Evolutionary conservation across 2,888 invertebrate genomes (phyloP).

Genomic region (Stenichneumon culpator): DNA sequence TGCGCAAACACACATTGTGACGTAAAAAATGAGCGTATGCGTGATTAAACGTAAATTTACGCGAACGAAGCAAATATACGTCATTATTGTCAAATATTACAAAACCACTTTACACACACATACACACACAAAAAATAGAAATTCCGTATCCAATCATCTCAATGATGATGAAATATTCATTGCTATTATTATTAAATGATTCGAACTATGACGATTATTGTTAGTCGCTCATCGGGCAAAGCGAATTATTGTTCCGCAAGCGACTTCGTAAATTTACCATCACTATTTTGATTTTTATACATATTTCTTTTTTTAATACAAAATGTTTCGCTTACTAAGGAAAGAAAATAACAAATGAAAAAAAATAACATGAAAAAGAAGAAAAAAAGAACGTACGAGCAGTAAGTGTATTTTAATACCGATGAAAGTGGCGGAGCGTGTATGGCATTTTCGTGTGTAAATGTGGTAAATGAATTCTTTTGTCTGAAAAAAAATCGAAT

Average conservation of each 20-base stretch:
- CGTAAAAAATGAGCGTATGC: slow-evolving; percentile 35
- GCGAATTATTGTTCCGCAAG: slow-evolving; percentile 14
- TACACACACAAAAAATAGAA: background rate
- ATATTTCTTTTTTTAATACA: slow-evolving; percentile 42
- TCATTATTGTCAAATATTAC: slow-evolving; percentile 36
- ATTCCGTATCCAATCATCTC: slow-evolving; percentile 6
- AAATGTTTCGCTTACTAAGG: slow-evolving; percentile 51
- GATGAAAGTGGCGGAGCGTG: slow-evolving; percentile 31
- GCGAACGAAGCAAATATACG: slow-evolving; percentile 30
- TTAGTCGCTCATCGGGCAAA: slow-evolving; percentile 17
- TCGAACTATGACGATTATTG: slow-evolving; percentile 35
- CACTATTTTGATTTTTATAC: slow-evolving; percentile 54
- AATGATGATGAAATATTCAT: slow-evolving; percentile 40
- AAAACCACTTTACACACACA: slow-evolving; percentile 1
- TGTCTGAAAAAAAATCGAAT: slow-evolving; percentile 15
- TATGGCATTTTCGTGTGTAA: slow-evolving; percentile 55
- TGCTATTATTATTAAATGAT: slow-evolving; percentile 52
- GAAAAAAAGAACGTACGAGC: slow-evolving; percentile 55
- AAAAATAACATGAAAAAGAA: slow-evolving; percentile 32
- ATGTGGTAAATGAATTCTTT: slow-evolving; percentile 65
- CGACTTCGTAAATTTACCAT: slow-evolving; percentile 7
- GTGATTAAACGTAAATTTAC: slow-evolving; percentile 30
- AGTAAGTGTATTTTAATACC: slow-evolving; percentile 74
- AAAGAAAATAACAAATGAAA: slow-evolving; percentile 11
- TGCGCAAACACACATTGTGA: slow-evolving; percentile 43